Conservation (phyloP, 1,140 invertebrate species). For the Chrysomallon squamiferum region DNA sequence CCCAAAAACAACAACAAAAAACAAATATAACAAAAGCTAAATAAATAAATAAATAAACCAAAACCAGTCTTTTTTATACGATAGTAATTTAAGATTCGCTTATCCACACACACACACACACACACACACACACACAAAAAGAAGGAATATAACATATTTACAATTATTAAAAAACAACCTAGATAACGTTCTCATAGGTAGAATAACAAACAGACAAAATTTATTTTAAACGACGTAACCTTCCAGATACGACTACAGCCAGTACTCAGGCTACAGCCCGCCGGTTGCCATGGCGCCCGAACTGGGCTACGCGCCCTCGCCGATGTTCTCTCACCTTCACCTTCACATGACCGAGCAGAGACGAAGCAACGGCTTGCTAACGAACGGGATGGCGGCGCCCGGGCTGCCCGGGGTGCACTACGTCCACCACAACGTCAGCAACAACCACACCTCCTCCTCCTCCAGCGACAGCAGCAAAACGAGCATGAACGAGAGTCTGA, state of each 20-base stretch:
- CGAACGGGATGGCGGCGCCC: background rate
- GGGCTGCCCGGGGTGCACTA: background rate
- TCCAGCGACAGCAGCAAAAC: slow-evolving; percentile 40
- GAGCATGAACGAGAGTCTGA: slow-evolving; percentile 25
- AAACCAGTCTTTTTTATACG: too few relatives aligned
- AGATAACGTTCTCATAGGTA: too few relatives aligned
- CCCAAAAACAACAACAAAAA: too few relatives aligned
- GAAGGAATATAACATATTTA: too few relatives aligned
- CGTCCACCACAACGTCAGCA: background rate
- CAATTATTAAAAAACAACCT: too few relatives aligned
- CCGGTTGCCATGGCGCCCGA: slow-evolving; percentile 23
- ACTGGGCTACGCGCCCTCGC: slow-evolving; percentile 32
- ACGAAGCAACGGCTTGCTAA: background rate
- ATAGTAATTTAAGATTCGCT: too few relatives aligned
- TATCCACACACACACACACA: too few relatives aligned
- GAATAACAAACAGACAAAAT: too few relatives aligned
- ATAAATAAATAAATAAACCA: too few relatives aligned
- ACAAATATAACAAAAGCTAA: too few relatives aligned
- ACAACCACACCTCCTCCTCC: slow-evolving; percentile 14
- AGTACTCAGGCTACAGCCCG: slow-evolving; percentile 31
- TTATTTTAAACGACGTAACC: too few relatives aligned
- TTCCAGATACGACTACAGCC: slow-evolving; percentile 29
- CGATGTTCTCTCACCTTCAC: slow-evolving; percentile 51
- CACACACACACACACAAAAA: too few relatives aligned
- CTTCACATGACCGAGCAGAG: slow-evolving; percentile 11